Base-by-base conservation (phyloP, 2,888 invertebrate species). In the Mesorhabditis sp. region DNA sequence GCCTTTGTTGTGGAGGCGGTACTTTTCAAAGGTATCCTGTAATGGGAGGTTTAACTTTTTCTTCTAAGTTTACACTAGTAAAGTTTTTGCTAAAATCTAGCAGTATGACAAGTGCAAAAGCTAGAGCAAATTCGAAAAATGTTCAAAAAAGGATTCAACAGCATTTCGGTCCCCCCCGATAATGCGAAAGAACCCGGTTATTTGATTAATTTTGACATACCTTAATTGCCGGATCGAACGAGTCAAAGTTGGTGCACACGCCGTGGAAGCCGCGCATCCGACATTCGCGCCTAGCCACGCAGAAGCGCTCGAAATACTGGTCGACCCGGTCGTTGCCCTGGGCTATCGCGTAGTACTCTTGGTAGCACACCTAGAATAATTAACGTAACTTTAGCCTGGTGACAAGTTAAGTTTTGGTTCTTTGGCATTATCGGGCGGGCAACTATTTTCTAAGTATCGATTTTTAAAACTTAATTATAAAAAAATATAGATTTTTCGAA, bases 241-340 rank as follows among this genome's bases (percentile, higher is more conserved):
- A 73, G 41, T 71, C 70, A 42, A 78, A 63, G 4, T 62, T 66
- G 15, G 76, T 68, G 67, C 80, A 80, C 15, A 67, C 70, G 13
- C 73, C 72, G 65, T 76, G 72, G 65, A 80, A 76, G 67, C 80
- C 80, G 10, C 80, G 70, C 45, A 70, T 69, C 42, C 70, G 42
- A 66, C 81, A 81, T 67, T 78, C 75, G 15, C 71, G 70, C 69
- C 72, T 70, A 62, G 76, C 72, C 6, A 79, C 75, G 67, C 82
- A 82, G 71, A 81, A 82, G 41, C 82, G 67, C 41, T 80, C 79
- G 67, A 75, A 79, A 45, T 75, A 72, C 45, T 81, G 78, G 68
- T 79, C 77, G 64, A 76, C 72, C n/a, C 82, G 67, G 43, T 80
- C 79, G 67, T 74, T 77, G 45, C 74, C 70, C 45, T 80, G 78